Evolutionary conservation across 2,888 invertebrate genomes (phyloP).

Genomic region (Apantesis nais): DNA sequence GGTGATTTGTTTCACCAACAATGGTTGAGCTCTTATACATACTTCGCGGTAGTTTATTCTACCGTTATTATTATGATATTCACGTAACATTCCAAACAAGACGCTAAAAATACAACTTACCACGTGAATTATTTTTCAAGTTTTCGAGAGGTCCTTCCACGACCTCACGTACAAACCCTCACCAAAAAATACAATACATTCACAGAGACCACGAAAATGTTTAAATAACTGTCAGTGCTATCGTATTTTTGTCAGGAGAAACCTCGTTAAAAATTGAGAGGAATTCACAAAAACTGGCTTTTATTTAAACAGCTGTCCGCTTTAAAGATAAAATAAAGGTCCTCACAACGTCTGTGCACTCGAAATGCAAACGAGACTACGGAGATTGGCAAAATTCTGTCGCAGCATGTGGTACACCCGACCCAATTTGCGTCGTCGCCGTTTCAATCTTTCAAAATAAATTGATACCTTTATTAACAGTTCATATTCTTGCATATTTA

Average conservation of each 20-base stretch:
- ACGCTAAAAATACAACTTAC: constrained; percentile 39
- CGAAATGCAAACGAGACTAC: constrained; percentile 73
- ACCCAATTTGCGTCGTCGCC: constrained; percentile 44
- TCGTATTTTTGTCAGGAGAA: constrained; percentile 66
- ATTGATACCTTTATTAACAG: constrained; percentile 24
- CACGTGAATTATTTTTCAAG: constrained; percentile 39
- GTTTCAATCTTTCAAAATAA: constrained; percentile 21
- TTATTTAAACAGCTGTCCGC: constrained; percentile 71
- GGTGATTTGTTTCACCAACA: constrained; percentile 59
- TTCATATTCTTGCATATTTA: constrained; percentile 35
- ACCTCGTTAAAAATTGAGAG: constrained; percentile 74
- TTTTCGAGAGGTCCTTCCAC: constrained; percentile 48
- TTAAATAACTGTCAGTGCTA: constrained; percentile 74
- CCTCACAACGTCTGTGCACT: constrained; percentile 60
- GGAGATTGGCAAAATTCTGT: constrained; percentile 64
- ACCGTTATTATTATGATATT: constrained; percentile 48
- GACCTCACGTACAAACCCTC: constrained; percentile 54
- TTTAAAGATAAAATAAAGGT: constrained; percentile 70
- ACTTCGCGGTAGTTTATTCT: constrained; percentile 50
- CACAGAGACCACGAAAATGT: constrained; percentile 63
- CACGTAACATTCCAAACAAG: constrained; percentile 42
- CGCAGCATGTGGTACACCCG: constrained; percentile 48
- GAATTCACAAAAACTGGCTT: constrained; percentile 73
- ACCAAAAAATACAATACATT: constrained; percentile 53
- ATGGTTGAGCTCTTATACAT: constrained; percentile 54